Base-by-base conservation (phyloP, 2,888 invertebrate species). In the Tetragonula carbonaria region DNA sequence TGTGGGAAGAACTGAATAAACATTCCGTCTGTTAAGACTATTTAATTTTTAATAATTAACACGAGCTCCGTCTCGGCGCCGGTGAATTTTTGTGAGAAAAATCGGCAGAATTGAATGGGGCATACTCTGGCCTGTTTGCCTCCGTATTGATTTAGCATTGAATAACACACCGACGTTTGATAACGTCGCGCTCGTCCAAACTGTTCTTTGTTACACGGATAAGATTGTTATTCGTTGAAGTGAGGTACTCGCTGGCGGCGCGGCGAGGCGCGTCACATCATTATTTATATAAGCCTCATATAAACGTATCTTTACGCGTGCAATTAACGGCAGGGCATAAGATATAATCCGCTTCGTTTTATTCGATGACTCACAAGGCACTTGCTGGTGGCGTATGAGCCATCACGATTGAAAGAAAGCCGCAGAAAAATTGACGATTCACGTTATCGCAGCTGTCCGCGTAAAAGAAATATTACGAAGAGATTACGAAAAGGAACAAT, bases 1-100 rank as follows among this genome's bases (percentile, higher is more conserved):
- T 8, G 73, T 81, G 73, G 67, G 50, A 73, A 73, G 21, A 38
- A 79, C 68, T 81, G 72, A 68, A 81, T 79, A 73, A 81, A 81
- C 68, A 79, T 81, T 53, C 45, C 23, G 45, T 50, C 57, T 65
- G n/a, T n/a, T 38, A n/a, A 16, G 8, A 2, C 38, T 53, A 59
- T n/a, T 28, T 28, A 28, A 28, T 28, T 55, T 68, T 68, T 68
- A 76, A 62, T 59, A 76, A 76, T 62, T 8, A 38, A 38, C 6
- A 8, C 38, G 8, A 38, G 8, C 38, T 33, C 8, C 38, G 38
- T 38, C 8, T 6, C 38, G 38, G 0, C 4, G 0, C 33, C 8
- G 18, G 62, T 28, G 62, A 28, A 28, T 28, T 53, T 62, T 28
- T 28, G 45, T 57, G 50, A 18, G 73, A 73, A 73, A 33, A 73